Evolutionary conservation across 2,888 invertebrate genomes (phyloP).

Genomic region (Cephonodes hylas): DNA sequence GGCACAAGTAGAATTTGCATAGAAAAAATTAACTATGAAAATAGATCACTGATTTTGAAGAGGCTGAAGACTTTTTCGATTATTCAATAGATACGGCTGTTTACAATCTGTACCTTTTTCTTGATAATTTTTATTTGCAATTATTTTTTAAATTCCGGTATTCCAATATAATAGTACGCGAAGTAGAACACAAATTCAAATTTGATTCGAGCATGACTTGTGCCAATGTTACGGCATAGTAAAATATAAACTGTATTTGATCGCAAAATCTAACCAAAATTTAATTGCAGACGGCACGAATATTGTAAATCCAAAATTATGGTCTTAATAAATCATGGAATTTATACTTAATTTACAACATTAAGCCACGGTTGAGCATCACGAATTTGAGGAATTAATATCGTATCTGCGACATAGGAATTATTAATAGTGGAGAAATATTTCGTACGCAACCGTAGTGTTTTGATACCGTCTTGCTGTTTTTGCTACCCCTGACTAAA

Average conservation of each 20-base stretch:
- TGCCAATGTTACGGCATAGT: not conserved
- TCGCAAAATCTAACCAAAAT: not conserved
- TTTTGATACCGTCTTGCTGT: not conserved
- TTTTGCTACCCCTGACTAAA: no score
- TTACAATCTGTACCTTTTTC: no score
- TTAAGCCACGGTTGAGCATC: slow-evolving; percentile 13
- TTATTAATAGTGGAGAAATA: slow-evolving; percentile 18
- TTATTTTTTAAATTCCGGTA: no score
- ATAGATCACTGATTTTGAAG: no score
- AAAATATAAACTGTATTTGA: not conserved
- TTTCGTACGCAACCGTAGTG: slow-evolving; percentile 20
- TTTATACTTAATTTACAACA: not conserved
- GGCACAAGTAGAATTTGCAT: no score
- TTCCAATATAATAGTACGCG: no score
- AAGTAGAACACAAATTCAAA: no score
- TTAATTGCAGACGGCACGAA: not conserved
- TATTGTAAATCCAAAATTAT: not conserved
- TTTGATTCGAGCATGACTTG: not conserved
- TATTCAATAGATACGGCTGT: no score
- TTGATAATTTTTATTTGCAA: no score
- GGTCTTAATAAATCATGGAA: not conserved
- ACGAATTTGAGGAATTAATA: slow-evolving; percentile 31
- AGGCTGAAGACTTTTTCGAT: no score
- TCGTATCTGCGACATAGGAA: slow-evolving; percentile 24
- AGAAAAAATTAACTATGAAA: no score